phyloP scores from a whole-genome alignment of 2,113 vertebrate genomes.

The Orthonyx spaldingii region DNA sequence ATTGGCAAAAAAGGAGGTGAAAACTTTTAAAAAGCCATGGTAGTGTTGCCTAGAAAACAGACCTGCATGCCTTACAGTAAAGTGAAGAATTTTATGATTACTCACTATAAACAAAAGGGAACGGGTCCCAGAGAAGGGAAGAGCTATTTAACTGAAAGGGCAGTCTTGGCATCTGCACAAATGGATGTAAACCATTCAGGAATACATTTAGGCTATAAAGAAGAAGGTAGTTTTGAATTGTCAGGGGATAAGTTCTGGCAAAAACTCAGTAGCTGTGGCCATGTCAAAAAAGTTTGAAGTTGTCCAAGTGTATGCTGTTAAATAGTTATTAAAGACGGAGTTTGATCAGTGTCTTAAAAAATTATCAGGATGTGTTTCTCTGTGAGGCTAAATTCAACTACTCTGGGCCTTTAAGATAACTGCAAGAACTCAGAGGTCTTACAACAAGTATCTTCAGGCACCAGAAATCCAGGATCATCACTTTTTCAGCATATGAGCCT shows the following conservation, averaged over 20 bases:
- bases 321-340: background rate
- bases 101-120: background rate
- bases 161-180: constrained; percentile 26
- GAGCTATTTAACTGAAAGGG: background rate
- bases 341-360: background rate
- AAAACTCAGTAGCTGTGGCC: background rate
- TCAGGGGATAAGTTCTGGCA: background rate
- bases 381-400: background rate
- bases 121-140: background rate
- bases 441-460: background rate
- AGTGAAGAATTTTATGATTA: background rate
- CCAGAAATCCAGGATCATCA: background rate
- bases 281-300: background rate
- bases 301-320: background rate
- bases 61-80: background rate
- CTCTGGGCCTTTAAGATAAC: background rate
- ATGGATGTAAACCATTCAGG: background rate
- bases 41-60: constrained; percentile 15
- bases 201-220: background rate
- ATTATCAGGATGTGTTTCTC: background rate
- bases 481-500: background rate
- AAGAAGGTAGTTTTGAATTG: background rate
- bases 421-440: background rate
- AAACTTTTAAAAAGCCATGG: background rate
- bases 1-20: background rate